Base-by-base conservation (phyloP, 2,888 invertebrate genomes). In the Drosophila rubida region DNA sequence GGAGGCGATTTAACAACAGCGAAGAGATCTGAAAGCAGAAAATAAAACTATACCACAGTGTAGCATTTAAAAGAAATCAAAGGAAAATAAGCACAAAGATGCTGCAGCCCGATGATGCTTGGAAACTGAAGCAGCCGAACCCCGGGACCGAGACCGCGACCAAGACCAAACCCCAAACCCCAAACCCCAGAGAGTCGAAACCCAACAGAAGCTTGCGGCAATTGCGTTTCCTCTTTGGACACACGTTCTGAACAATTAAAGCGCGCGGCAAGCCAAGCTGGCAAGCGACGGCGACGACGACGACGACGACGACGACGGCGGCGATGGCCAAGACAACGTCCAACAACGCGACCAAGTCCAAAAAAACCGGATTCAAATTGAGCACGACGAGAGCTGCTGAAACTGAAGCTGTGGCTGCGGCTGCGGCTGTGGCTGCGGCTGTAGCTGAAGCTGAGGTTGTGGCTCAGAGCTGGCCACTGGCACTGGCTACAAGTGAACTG, bases 191-290 rank as follows among this genome's bases (percentile, higher is more conserved):
- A 37, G 35, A 37, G 13, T 37, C 35, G 35, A 37, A 37, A 66
- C 72, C 78, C 85, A 87, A 88, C 89, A 89, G 88, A 88, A 88
- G 89, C 88, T 88, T 83, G 77, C 87, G 80, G 84, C 89, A 88
- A 86, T 88, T 88, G 85, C 79, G 88, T 88, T 85, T 82, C 85
- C 78, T 85, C 85, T 86, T 86, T 83, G 81, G 81, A 80, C 84
- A 81, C 87, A 85, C 88, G 85, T 89, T 78, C 87, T 84, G 85
- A 81, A 84, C 87, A 85, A 84, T 87, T 84, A 87, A 84, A 80
- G 79, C 65, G 78, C 73, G 75, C 71, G 65, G 71, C 80, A 77
- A 77, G 80, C 81, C 67, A 75, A 75, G 77, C 74, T 71, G 73
- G 76, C 77, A 76, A 77, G 49, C 42, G 58, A 23, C 22, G 69